Base-by-base conservation (phyloP, 2,113 vertebrate genomes). In the Pagrus major region DNA sequence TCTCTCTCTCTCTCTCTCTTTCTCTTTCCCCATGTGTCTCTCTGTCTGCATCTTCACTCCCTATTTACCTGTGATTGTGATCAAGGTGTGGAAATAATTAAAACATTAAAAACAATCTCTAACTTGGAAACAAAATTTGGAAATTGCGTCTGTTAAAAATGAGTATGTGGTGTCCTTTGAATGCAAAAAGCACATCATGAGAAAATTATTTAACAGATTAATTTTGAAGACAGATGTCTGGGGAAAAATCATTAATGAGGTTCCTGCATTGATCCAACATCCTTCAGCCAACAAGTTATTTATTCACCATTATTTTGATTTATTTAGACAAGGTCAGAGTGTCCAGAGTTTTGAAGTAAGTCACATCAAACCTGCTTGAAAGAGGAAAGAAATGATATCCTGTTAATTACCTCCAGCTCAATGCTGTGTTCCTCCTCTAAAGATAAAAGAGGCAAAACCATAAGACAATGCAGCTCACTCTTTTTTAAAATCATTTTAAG, bases 231-330 rank as follows among this genome's bases (percentile, higher is more conserved):
- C 33, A 37, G 11, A 68, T 69, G 27, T 70, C 27, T 16, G 5
- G 25, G 3, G 49, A 23, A 61, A 76, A 82, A 80, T 66, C 29
- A 54, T 80, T 86, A 86, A 72, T 80, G 52, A 80, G 31, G 60
- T 47, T 78, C 49, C 37, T 31, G 33, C 56, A 91, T 91, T 81
- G 84, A 89, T 89, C 75, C 60, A 63, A 41, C 29, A 86, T 85
- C 85, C 85, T 90, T 88, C 73, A 83, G 20, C 77, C 42, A 71
- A 59, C 47, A 60, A 44, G 51, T 85, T 65, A 87, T 85, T 88
- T 86, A 92, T 93, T 88, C 76, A 89, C 35, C 20, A 52, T 63
- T 49, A 73, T 74, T 71, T 29, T 74, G 23, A 89, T 88, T 90
- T 81, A 85, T 89, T 86, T 39, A 87, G 33, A 86, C 71, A 88